A percentile compares a stretch with the other conserved stretches of the same genome.
Evolutionary conservation across 1,140 invertebrate genomes (phyloP).

Genomic region (Heliconius hewitsoni): DNA sequence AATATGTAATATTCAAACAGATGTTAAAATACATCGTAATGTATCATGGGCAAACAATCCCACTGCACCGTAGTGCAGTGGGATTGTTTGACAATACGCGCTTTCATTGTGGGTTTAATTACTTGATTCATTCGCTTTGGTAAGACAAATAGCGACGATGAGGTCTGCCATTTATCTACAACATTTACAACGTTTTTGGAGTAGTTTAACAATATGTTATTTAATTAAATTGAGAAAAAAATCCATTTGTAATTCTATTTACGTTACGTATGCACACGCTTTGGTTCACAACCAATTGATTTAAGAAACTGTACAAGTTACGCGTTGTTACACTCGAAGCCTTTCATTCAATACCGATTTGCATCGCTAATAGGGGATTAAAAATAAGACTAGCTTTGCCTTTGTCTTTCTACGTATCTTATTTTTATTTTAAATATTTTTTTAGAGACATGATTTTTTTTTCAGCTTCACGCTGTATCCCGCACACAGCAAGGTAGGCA

Average conservation of each 20-base stretch:
- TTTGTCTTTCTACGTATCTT: neutral
- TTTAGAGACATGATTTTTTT: neutral
- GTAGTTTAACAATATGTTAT: neutral
- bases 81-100: no score
- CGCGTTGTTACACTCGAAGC: constrained; percentile 8
- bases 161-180: no score
- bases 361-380: neutral
- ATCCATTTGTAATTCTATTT: neutral
- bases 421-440: neutral
- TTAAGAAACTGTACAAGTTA: constrained; percentile 20
- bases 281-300: constrained; percentile 13
- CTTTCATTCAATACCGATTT: constrained; percentile 5
- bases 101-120: no score
- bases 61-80: no score
- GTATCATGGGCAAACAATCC: no score
- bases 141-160: no score
- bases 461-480: no score
- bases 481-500: no score
- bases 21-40: no score
- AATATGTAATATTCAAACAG: no score
- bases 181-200: no score
- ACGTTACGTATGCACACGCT: neutral
- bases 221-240: neutral
- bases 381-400: neutral
- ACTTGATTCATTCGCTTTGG: no score